Base-by-base conservation (phyloP, 2,888 invertebrate species). In the Augochlorella aurata region DNA sequence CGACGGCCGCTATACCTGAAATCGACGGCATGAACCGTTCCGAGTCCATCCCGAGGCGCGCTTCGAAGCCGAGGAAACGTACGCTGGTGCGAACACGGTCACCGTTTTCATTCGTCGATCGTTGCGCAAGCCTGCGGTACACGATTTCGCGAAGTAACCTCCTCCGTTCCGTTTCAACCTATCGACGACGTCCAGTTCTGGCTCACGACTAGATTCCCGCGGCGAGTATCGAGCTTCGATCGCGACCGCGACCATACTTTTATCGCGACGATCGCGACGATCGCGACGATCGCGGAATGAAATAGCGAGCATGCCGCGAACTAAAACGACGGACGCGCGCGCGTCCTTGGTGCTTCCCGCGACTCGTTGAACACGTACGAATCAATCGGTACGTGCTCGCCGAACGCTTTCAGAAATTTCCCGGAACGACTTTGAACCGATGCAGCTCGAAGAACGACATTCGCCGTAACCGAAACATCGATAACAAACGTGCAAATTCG, bases 341-440 rank as follows among this genome's bases (percentile, higher is more conserved):
- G 77, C 63, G 77, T 58, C 93, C 93, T 93, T 93, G 80, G 68
- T 52, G 73, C 29, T 77, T 77, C 71, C 38, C 82, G 61, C 69
- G 73, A n/a, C 52, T 38, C 77, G 50, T 1, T 54, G 79, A 89
- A 90, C 93, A 93, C 93, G 93, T 93, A 90, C 87, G 83, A 81
- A 79, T 82, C 79, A 83, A 83, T 49, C 82, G 78, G 80, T 88
- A 89, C 90, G 90, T 90, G 90, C 85, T 77, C 78, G 24, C 10
- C 50, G 52, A 44, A 69, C 85, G 79, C 80, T 78, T 77, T 66
- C 69, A 47, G 24, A 24, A 74, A 67, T 74, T 61, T 81, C 74
- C 71, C 69, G 77, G 68, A 78, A 80, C 80, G 70, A 71, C 50
- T 66, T 44, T 47, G 54, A 50, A n/a, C 49, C 44, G 54, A 69